Base-by-base conservation (phyloP, 2,888 invertebrate genomes). In the Lydus trimaculatus region DNA sequence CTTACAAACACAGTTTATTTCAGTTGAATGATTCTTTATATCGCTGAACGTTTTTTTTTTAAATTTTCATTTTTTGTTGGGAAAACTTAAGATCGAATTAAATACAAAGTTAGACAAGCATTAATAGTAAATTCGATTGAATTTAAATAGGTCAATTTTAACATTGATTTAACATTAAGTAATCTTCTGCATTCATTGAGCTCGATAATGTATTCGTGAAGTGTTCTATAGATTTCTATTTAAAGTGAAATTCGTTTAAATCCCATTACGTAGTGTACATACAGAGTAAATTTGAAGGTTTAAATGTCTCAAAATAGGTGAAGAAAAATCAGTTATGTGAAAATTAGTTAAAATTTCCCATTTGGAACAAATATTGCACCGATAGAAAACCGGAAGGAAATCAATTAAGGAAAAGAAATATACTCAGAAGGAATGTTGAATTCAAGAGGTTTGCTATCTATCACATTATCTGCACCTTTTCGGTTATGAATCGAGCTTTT, bases 111-210 rank as follows among this genome's bases (percentile, higher is more conserved):
- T 17, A 58, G 39, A 58, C 31, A 72, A 70, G 64, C 61, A 59
- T 66, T 72, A 67, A 68, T 63, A 71, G 76, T 77, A 76, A 79
- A 81, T 81, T 79, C 78, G 80, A 80, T 79, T 81, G 80, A 78
- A 81, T 76, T 73, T 75, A 80, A 79, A 81, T 81, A 80, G 79
- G 79, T 81, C 80, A 81, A 80, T 80, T 81, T 78, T 74, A 79
- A 79, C 76, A 76, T 78, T 77, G 79, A 79, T 81, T 81, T 79
- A 80, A 79, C 76, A 80, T 80, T 80, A 80, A 81, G 80, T 80
- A 78, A 78, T 77, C 75, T 75, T 76, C 72, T 65, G 71, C 63
- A 56, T 63, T 66, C 74, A 70, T 76, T 75, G 78, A 75, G 78
- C 73, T 76, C 76, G 76, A 79, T 80, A 79, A 78, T 75, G 78